phyloP scores from a whole-genome alignment of 2,888 invertebrate species.

The Tenthredo scrophulariae region DNA sequence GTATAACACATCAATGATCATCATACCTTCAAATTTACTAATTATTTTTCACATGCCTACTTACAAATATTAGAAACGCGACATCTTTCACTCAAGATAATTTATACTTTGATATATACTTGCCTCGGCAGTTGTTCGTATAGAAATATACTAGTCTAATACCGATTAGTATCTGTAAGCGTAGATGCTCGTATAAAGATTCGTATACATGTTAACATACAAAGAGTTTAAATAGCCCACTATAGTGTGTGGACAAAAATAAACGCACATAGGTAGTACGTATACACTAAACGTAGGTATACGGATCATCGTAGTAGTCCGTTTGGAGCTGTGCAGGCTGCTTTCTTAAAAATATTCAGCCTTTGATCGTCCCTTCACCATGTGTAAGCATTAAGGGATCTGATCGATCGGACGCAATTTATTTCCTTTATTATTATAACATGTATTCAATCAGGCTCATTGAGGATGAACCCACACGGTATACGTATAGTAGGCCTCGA shows the following conservation, averaged over 20 bases:
- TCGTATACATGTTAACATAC: not conserved
- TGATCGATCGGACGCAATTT: not conserved
- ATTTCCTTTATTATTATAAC: not conserved
- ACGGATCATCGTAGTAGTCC: not conserved
- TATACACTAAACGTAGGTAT: not conserved
- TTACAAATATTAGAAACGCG: not conserved
- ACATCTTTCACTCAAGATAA: not conserved
- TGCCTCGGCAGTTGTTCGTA: not conserved
- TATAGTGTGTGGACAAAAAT: not conserved
- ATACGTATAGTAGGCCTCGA: not conserved
- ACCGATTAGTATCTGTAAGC: not conserved
- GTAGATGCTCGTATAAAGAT: not conserved
- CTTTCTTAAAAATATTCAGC: not conserved
- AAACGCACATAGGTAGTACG: not conserved
- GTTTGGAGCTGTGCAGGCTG: not conserved
- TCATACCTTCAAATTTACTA: not conserved
- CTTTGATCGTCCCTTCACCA: not conserved
- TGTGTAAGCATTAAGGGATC: not conserved
- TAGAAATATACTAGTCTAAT: not conserved
- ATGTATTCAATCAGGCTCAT: not conserved
- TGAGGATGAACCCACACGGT: not conserved
- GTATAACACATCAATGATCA: not conserved
- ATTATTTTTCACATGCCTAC: not conserved
- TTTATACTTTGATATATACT: not conserved
- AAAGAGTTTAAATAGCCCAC: conserved; percentile 1